These are phyloP conservation scores for Tachysurus vachellii DNA, from an alignment of 2,113 vertebrate species.

Conservation along the genomic window DNA sequence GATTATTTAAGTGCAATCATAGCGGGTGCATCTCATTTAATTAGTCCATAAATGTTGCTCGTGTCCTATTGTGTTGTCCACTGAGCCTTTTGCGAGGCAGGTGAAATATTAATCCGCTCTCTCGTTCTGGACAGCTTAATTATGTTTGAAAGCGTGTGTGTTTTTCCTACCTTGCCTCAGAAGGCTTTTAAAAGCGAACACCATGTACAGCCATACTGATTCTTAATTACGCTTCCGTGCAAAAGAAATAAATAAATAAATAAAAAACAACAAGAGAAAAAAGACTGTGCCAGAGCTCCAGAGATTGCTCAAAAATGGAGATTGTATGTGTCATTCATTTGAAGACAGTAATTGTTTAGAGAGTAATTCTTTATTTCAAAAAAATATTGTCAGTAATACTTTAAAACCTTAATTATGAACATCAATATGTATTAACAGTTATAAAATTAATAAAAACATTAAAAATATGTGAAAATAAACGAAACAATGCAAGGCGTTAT, in stretches of 20 bases:
- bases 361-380: not conserved
- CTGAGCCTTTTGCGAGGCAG: slow-evolving; percentile 54
- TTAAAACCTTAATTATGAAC: no score
- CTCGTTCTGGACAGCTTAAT: slow-evolving; percentile 72
- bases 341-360: not conserved
- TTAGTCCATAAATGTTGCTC: slow-evolving; percentile 69
- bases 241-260: slow-evolving; percentile 35
- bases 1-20: slow-evolving; percentile 63
- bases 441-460: not conserved
- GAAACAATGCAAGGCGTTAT: not conserved
- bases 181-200: slow-evolving; percentile 54
- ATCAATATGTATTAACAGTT: not conserved
- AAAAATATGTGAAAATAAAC: not conserved
- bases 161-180: slow-evolving; percentile 45
- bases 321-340: slow-evolving; percentile 9
- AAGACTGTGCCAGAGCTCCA: slow-evolving; percentile 14
- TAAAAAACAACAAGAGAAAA: not conserved
- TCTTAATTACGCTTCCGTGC: slow-evolving; percentile 62
- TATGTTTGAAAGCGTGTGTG: slow-evolving; percentile 56
- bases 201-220: slow-evolving; percentile 53
- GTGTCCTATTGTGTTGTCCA: slow-evolving; percentile 63
- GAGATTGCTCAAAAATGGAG: not conserved
- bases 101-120: slow-evolving; percentile 69
- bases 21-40: slow-evolving; percentile 61
- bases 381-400: no score